These are phyloP conservation scores for Coregonus suidteri DNA, from an alignment of 2,797 vertebrate genomes.

Conservation along the genomic window DNA sequence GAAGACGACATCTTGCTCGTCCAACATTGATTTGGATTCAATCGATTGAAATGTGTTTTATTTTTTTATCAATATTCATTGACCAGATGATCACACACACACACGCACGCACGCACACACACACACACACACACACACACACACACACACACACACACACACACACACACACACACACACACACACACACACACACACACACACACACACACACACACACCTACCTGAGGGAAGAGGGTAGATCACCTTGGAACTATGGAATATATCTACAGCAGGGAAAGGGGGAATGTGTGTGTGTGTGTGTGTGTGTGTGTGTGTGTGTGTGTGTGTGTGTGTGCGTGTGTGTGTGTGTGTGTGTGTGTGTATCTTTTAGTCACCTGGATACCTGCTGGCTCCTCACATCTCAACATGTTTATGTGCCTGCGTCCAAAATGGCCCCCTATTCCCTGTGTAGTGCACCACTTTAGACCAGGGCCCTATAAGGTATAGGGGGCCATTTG, in stretches of 20 bases:
- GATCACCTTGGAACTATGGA: constrained; percentile 41
- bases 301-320: too few species aligned
- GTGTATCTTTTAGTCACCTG: background rate
- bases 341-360: too few species aligned
- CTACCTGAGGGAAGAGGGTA: constrained; percentile 29
- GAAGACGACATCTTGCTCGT: too few species aligned
- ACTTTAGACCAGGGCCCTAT: background rate
- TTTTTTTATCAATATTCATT: background rate
- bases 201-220: constrained; percentile 23
- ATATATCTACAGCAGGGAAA: constrained; percentile 4
- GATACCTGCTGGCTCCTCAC: background rate
- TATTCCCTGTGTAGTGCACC: background rate
- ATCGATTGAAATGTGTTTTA: background rate
- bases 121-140: constrained; percentile 2
- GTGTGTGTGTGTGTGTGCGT: too few species aligned
- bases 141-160: constrained; percentile 6
- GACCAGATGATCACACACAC: background rate
- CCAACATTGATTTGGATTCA: background rate
- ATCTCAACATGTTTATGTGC: background rate
- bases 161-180: constrained; percentile 1
- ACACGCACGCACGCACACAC: constrained; percentile 2
- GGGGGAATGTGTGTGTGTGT: constrained; percentile 6
- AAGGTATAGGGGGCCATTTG: background rate
- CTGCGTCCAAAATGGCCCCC: background rate
- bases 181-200: constrained; percentile 12